These are phyloP conservation scores for Acyrthosiphon pisum DNA, from an alignment of 1,140 invertebrate species.

Conservation along the genomic window DNA sequence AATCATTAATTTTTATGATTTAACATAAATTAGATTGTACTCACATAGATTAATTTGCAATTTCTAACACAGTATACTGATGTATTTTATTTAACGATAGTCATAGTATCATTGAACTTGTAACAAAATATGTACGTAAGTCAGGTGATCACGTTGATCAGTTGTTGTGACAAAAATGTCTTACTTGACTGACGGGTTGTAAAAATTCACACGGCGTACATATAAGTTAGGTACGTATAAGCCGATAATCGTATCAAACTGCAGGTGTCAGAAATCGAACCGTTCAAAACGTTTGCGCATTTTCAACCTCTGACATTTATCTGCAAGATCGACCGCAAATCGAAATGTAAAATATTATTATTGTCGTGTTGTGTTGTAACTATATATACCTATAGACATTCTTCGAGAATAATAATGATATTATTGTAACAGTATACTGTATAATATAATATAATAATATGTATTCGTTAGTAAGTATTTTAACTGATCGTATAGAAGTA, in stretches of 20 bases:
- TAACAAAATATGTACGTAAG: neutral
- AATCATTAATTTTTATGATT: too few relatives aligned
- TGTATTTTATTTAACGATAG: too few relatives aligned
- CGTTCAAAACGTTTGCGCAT: neutral
- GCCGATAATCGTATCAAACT: neutral
- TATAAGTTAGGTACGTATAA: neutral
- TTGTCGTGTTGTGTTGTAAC: neutral
- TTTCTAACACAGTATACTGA: too few relatives aligned
- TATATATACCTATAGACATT: neutral
- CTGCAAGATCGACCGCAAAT: neutral
- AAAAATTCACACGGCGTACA: neutral
- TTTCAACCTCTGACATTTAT: neutral
- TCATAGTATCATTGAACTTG: neutral
- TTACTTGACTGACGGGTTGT: neutral
- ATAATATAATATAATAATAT: too few relatives aligned
- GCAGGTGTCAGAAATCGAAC: slow-evolving; percentile 24
- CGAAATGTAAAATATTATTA: neutral
- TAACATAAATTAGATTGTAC: too few relatives aligned
- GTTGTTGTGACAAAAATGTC: slow-evolving; percentile 24
- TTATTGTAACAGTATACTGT: neutral
- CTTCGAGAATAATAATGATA: neutral
- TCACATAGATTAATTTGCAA: too few relatives aligned
- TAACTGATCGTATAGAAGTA: neutral
- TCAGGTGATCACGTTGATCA: neutral
- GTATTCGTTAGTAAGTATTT: neutral